phyloP scores from a whole-genome alignment of 1,140 invertebrate species.

The Anoplolepis gracilipes region DNA sequence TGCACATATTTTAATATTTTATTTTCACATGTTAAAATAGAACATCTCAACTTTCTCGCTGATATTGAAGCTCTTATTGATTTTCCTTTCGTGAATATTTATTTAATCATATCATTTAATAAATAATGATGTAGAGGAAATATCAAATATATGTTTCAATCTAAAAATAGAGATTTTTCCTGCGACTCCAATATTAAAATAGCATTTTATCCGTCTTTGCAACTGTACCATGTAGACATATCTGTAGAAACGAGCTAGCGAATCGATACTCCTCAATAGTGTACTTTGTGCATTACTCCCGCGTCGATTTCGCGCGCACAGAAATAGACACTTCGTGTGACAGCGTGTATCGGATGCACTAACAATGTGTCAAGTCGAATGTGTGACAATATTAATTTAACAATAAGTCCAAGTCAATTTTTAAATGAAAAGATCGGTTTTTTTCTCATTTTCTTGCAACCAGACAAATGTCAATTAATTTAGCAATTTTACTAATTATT shows the following conservation, averaged over 20 bases:
- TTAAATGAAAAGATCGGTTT: neutral
- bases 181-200: slow-evolving; percentile 19
- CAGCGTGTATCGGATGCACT: neutral
- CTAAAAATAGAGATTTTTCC: slow-evolving; percentile 40
- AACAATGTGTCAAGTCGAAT: slow-evolving; percentile 1
- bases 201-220: neutral
- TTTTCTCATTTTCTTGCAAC: neutral
- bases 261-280: slow-evolving; percentile 49
- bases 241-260: neutral
- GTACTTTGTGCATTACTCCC: slow-evolving; percentile 20
- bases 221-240: neutral
- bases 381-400: slow-evolving; percentile 23
- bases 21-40: slow-evolving; percentile 12
- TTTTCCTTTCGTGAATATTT: slow-evolving; percentile 49
- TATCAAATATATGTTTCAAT: neutral
- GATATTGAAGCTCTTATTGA: slow-evolving; percentile 41
- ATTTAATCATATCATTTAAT: slow-evolving; percentile 36
- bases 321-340: slow-evolving; percentile 32
- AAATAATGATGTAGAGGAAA: neutral
- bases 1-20: slow-evolving; percentile 24
- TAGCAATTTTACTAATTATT: neutral
- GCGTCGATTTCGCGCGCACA: slow-evolving; percentile 5
- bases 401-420: neutral
- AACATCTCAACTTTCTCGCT: slow-evolving; percentile 24
- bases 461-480: neutral